phyloP scores from a whole-genome alignment of 1,140 invertebrate species.

The Drosophila kurseongensis region DNA sequence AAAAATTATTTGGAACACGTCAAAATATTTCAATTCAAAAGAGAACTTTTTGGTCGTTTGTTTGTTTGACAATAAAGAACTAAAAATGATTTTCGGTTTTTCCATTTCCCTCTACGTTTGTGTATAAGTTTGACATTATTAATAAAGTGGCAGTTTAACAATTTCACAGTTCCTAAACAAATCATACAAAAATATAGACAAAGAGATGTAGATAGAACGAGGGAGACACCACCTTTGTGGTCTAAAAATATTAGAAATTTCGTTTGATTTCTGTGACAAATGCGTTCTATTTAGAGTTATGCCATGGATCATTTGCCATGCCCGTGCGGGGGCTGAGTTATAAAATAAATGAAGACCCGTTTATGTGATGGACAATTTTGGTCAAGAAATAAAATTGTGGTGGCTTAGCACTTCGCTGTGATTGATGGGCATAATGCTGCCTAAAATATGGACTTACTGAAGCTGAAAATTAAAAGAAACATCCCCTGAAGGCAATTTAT shows the following conservation, averaged over 20 bases:
- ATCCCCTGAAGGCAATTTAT: background rate
- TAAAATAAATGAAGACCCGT: constrained; percentile 31
- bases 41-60: constrained; percentile 44
- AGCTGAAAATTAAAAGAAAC: constrained; percentile 16
- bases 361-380: constrained; percentile 45
- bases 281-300: constrained; percentile 80
- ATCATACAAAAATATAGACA: constrained; percentile 46
- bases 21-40: constrained; percentile 80
- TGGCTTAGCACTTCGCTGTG: constrained; percentile 11
- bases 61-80: constrained; percentile 74
- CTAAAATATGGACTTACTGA: constrained; percentile 10
- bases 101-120: constrained; percentile 17
- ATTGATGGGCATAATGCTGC: constrained; percentile 17
- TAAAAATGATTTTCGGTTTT: constrained; percentile 61
- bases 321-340: constrained; percentile 32
- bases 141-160: constrained; percentile 82
- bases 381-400: constrained; percentile 11
- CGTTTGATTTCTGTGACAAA: constrained; percentile 74
- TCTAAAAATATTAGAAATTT: constrained; percentile 66
- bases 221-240: constrained; percentile 8
- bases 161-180: constrained; percentile 78
- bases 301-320: constrained; percentile 61
- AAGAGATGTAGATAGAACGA: background rate
- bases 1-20: constrained; percentile 74
- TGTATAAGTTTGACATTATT: constrained; percentile 52